These are phyloP conservation scores for Nesometra sesokonis DNA, from an alignment of 35 echinoderm and acorn worm genomes.

Conservation along the genomic window DNA sequence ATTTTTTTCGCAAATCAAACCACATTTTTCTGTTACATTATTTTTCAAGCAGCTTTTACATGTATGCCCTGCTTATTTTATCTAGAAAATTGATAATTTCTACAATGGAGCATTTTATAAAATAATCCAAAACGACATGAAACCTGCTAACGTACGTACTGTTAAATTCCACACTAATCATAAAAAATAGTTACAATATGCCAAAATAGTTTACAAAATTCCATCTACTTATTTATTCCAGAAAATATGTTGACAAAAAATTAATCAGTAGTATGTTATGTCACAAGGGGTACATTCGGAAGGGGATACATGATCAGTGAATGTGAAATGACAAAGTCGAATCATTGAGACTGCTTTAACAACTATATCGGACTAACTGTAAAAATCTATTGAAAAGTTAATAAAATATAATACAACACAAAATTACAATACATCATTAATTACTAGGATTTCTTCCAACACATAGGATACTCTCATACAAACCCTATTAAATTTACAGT, in stretches of 20 bases:
- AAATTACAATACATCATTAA: not conserved
- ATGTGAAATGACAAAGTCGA: too few relatives aligned
- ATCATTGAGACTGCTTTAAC: too few relatives aligned
- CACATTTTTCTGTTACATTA: not conserved
- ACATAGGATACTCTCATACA: not conserved
- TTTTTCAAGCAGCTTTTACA: not conserved
- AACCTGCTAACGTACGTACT: not conserved
- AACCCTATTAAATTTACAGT: not conserved
- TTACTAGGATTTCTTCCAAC: too few relatives aligned
- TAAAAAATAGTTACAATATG: not conserved
- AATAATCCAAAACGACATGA: not conserved
- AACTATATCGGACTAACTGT: too few relatives aligned
- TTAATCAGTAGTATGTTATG: too few relatives aligned
- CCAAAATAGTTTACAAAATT: constrained; percentile 1
- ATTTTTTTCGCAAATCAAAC: not conserved
- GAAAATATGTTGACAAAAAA: not conserved
- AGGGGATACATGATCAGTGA: too few relatives aligned
- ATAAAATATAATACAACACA: not conserved
- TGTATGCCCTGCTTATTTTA: not conserved
- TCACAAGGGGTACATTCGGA: too few relatives aligned
- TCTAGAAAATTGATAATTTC: not conserved
- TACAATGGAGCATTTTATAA: not conserved
- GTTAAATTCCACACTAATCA: not conserved
- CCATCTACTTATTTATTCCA: not conserved
- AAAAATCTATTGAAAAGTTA: too few relatives aligned